These are phyloP conservation scores for Camelus dromedarius DNA, from an alignment of 2,113 vertebrate species.

Conservation along the genomic window DNA sequence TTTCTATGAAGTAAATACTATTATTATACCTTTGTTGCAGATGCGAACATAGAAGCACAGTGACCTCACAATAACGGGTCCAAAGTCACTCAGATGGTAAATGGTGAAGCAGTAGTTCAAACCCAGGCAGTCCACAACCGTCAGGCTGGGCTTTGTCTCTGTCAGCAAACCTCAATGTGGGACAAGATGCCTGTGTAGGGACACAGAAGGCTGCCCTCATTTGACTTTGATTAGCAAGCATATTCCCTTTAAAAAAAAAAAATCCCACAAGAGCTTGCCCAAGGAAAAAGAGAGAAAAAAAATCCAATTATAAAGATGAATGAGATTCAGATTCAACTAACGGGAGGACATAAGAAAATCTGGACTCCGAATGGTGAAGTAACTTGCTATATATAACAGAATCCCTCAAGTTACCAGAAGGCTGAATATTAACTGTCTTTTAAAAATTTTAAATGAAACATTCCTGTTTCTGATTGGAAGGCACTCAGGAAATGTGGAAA, in stretches of 20 bases:
- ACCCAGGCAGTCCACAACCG: neutral
- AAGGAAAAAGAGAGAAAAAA: neutral
- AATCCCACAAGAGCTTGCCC: neutral
- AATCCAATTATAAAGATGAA: constrained; percentile 53
- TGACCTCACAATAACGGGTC: neutral
- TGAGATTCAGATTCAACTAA: neutral
- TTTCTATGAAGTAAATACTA: neutral
- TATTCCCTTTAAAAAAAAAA: neutral
- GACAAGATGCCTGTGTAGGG: neutral
- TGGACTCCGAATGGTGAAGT: neutral
- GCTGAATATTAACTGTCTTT: neutral
- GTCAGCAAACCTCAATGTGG: neutral
- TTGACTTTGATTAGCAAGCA: neutral
- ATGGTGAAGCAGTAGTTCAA: too few relatives aligned
- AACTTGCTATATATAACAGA: neutral
- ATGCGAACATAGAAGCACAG: neutral
- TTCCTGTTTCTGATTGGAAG: neutral
- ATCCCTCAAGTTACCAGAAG: neutral
- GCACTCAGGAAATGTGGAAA: neutral
- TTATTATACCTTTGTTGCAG: neutral
- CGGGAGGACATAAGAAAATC: neutral
- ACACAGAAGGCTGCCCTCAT: neutral
- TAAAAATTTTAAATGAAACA: neutral
- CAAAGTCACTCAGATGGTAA: neutral
- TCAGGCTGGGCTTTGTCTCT: neutral